Conservation (phyloP, 1,140 invertebrate species). For the Drosophila lacertosa region DNA sequence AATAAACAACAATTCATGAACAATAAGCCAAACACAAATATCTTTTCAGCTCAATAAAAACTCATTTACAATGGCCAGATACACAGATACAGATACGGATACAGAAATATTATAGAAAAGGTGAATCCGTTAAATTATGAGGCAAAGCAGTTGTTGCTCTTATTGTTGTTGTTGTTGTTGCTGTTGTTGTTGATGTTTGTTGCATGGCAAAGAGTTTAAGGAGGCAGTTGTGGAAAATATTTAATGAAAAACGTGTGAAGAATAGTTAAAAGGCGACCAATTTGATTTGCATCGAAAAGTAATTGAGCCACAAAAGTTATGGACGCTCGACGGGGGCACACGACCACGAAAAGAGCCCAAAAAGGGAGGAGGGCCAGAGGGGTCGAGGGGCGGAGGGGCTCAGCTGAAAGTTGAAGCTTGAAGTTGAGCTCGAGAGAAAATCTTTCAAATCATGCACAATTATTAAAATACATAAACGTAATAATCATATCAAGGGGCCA, state of each 20-base stretch:
- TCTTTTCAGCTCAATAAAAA: conserved; percentile 71
- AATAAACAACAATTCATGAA: conserved; percentile 71
- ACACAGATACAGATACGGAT: conserved; percentile 10
- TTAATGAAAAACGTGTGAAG: conserved; percentile 83
- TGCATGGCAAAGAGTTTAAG: conserved; percentile 37
- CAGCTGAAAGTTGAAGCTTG: conserved; percentile 12
- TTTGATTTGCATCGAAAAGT: conserved; percentile 84
- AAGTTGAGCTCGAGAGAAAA: conserved; percentile 51
- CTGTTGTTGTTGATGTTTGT: conserved; percentile 3
- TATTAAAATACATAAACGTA: conserved; percentile 83
- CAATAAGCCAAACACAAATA: conserved; percentile 74
- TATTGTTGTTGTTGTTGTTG: background rate
- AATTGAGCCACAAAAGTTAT: conserved; percentile 81
- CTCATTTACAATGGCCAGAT: conserved; percentile 59
- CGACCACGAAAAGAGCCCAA: conserved; percentile 34
- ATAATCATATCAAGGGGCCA: conserved; percentile 79
- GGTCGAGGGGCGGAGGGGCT: background rate
- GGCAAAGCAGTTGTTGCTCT: conserved; percentile 41
- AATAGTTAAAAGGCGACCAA: conserved; percentile 77
- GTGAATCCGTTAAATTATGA: conserved; percentile 58
- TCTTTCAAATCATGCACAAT: conserved; percentile 83
- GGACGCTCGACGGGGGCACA: conserved; percentile 72
- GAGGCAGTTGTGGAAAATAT: conserved; percentile 44
- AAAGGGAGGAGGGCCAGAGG: background rate
- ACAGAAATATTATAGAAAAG: conserved; percentile 5